A percentile compares a stretch with the other conserved stretches of the same genome.
These are phyloP conservation scores for Lateolabrax maculatus DNA, from an alignment of 2,797 vertebrate genomes.

Conservation along the genomic window DNA sequence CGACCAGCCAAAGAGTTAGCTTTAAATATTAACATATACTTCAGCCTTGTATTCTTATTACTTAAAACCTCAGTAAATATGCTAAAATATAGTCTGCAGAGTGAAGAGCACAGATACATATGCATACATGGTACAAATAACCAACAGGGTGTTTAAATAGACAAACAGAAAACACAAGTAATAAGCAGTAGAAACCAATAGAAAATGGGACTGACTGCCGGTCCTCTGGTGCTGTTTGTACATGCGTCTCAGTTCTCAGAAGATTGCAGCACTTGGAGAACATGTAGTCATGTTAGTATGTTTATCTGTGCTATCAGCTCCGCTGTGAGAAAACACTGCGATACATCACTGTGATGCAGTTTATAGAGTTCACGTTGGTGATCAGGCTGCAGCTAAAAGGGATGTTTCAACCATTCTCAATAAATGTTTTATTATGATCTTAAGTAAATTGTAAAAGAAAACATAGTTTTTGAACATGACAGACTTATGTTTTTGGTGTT, in stretches of 20 bases:
- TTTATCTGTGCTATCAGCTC: slow-evolving; percentile 1
- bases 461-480: not conserved
- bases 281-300: not conserved
- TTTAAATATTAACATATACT: slow-evolving; percentile 36
- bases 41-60: not conserved
- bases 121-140: not conserved
- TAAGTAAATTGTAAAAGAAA: not conserved
- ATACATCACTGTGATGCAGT: not conserved
- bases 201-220: not conserved
- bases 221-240: not conserved
- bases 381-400: not conserved
- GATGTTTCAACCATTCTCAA: not conserved
- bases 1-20: slow-evolving; percentile 70
- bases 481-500: too few relatives aligned
- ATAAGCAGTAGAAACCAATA: not conserved
- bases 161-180: slow-evolving; percentile 3
- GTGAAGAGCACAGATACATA: not conserved
- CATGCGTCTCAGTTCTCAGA: not conserved
- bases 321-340: slow-evolving; percentile 8
- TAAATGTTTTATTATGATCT: not conserved
- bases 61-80: not conserved
- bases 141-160: slow-evolving; percentile 17
- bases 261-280: not conserved
- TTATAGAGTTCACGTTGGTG: not conserved
- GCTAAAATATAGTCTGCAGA: not conserved